Percentiles rank a stretch among this genome's conserved stretches.
Conservation (phyloP, 2,888 invertebrate genomes). For the Hypomecis atomaria region DNA sequence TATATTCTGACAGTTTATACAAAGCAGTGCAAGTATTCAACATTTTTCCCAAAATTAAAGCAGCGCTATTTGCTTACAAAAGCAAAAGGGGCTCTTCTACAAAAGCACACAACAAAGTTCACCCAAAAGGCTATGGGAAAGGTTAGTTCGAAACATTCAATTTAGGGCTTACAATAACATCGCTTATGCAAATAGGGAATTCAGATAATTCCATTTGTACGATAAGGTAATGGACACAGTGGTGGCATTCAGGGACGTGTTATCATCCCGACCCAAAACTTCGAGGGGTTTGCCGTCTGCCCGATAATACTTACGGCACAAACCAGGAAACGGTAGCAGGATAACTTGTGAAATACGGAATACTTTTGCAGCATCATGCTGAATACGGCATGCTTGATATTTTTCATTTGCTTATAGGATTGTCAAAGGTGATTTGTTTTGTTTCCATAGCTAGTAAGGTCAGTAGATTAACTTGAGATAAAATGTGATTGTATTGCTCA, state of each 20-base stretch:
- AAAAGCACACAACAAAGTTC: slow-evolving; percentile 16
- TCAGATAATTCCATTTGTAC: slow-evolving; percentile 57
- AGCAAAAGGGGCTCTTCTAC: slow-evolving; percentile 6
- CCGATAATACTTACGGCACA: slow-evolving; percentile 57
- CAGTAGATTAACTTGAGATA: too few relatives aligned
- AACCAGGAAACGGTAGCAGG: slow-evolving; percentile 6
- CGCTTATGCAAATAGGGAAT: slow-evolving; percentile 39
- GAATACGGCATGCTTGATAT: too few relatives aligned
- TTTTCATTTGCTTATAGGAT: too few relatives aligned
- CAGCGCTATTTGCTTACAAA: slow-evolving; percentile 1
- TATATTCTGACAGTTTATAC: not conserved
- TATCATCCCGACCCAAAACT: slow-evolving; percentile 80
- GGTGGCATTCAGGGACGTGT: slow-evolving; percentile 61
- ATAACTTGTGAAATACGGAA: not conserved
- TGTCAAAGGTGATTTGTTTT: too few relatives aligned
- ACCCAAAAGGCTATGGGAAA: slow-evolving; percentile 15
- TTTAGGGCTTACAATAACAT: slow-evolving; percentile 34
- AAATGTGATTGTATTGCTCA: too few relatives aligned
- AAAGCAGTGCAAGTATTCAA: not conserved
- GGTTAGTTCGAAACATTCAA: slow-evolving; percentile 27
- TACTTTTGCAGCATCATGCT: too few relatives aligned
- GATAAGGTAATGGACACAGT: slow-evolving; percentile 65
- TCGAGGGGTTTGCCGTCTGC: slow-evolving; percentile 57
- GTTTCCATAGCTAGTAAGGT: too few relatives aligned
- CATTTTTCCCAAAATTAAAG: not conserved